These are phyloP conservation scores for Drosophila kepulauana DNA, from an alignment of 1,140 invertebrate species.

Conservation along the genomic window DNA sequence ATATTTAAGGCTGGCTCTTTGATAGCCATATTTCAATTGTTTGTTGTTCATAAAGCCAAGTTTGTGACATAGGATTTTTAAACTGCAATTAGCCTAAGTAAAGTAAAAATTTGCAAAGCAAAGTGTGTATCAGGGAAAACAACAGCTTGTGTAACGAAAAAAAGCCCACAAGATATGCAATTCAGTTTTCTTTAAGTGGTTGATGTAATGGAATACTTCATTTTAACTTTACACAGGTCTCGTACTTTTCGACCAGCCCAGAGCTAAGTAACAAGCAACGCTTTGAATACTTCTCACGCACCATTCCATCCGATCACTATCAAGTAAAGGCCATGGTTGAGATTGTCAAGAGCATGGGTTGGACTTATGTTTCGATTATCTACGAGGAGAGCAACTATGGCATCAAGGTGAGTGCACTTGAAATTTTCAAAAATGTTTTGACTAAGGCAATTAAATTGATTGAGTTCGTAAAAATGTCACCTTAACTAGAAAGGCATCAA, in stretches of 20 bases:
- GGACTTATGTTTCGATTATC: slow-evolving; percentile 98
- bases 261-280: slow-evolving; percentile 97
- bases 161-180: background rate
- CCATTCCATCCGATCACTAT: slow-evolving; percentile 97
- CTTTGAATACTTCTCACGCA: slow-evolving; percentile 97
- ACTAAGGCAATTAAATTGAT: background rate
- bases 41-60: background rate
- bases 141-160: background rate
- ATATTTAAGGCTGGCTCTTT: background rate
- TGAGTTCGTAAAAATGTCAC: background rate
- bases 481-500: too few species aligned
- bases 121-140: too few species aligned
- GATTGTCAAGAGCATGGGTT: slow-evolving; percentile 93
- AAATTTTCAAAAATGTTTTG: background rate
- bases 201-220: slow-evolving; percentile 28
- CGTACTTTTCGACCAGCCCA: slow-evolving; percentile 97
- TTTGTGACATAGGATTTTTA: background rate
- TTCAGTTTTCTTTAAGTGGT: background rate
- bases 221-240: slow-evolving; percentile 91
- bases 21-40: background rate
- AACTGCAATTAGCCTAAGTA: background rate
- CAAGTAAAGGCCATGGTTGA: slow-evolving; percentile 98
- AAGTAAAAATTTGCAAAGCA: background rate
- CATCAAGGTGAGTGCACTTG: slow-evolving; percentile 90
- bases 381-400: slow-evolving; percentile 99